Percentiles rank a stretch among this genome's conserved stretches.
Conservation (phyloP, 2,797 vertebrate genomes). For the Pelobates cultripes region DNA sequence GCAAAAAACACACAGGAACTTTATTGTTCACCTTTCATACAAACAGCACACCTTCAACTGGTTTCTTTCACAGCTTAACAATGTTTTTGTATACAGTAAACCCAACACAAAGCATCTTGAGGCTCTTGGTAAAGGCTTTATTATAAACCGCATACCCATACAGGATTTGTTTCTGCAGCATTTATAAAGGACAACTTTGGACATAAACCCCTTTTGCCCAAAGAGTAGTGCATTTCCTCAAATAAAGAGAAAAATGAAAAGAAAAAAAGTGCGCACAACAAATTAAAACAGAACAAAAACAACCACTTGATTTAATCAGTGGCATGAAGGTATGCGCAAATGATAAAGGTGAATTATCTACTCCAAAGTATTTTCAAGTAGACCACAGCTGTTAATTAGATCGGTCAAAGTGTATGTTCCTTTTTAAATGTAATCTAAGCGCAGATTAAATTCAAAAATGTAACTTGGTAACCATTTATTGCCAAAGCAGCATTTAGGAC, state of each 20-base stretch:
- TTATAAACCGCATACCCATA: slow-evolving; percentile 72
- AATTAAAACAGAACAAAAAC: slow-evolving; percentile 66
- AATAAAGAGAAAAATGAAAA: background rate
- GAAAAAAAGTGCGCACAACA: slow-evolving; percentile 8
- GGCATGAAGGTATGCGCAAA: slow-evolving; percentile 73
- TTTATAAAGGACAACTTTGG: slow-evolving; percentile 73
- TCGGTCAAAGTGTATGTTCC: slow-evolving; percentile 65
- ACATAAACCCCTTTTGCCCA: slow-evolving; percentile 64
- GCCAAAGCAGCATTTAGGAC: slow-evolving; percentile 60
- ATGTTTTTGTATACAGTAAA: slow-evolving; percentile 77
- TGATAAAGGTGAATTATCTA: slow-evolving; percentile 59
- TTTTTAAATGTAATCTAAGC: slow-evolving; percentile 70
- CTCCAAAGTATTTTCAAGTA: slow-evolving; percentile 79
- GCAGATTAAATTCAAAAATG: slow-evolving; percentile 61
- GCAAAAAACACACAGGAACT: slow-evolving; percentile 70
- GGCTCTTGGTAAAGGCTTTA: slow-evolving; percentile 75
- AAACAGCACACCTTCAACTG: slow-evolving; percentile 82
- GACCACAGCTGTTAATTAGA: slow-evolving; percentile 68
- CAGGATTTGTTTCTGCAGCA: slow-evolving; percentile 76
- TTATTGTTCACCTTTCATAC: slow-evolving; percentile 90
- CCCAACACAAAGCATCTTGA: slow-evolving; percentile 76
- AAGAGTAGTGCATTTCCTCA: slow-evolving; percentile 72
- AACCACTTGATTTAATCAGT: slow-evolving; percentile 68
- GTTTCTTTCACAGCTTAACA: slow-evolving; percentile 83
- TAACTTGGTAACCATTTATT: slow-evolving; percentile 65